Evolutionary conservation across 2,888 invertebrate species (phyloP).

Genomic region (Oxyteleia sp.): DNA sequence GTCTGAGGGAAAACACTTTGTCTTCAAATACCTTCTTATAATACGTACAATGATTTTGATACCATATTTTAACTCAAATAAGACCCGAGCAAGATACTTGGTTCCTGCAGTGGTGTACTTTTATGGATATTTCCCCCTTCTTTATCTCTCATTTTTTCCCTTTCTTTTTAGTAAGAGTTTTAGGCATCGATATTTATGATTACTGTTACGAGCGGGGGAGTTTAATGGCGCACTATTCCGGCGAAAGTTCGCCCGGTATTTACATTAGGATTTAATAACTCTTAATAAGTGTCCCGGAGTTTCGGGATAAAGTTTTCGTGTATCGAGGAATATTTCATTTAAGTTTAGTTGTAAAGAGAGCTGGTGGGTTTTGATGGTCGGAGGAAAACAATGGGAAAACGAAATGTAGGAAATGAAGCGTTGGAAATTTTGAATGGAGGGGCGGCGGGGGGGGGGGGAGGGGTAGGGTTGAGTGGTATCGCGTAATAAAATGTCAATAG

Average conservation of each 20-base stretch:
- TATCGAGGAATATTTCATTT: slow-evolving; percentile 55
- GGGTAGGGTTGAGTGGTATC: too few species aligned
- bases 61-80: background rate
- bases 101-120: background rate
- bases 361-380: background rate
- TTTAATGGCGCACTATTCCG: slow-evolving; percentile 44
- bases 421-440: too few species aligned
- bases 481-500: too few species aligned
- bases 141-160: background rate
- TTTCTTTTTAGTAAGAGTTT: slow-evolving; percentile 10
- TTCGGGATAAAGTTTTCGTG: slow-evolving; percentile 46
- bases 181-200: slow-evolving; percentile 64
- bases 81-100: background rate
- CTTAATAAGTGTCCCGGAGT: slow-evolving; percentile 60
- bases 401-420: too few species aligned
- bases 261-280: slow-evolving; percentile 67
- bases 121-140: background rate
- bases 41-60: background rate
- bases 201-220: slow-evolving; percentile 55
- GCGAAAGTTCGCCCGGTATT: slow-evolving; percentile 50
- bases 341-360: slow-evolving; percentile 43
- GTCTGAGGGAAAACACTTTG: background rate
- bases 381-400: slow-evolving; percentile 38
- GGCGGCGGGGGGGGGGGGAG: too few species aligned
- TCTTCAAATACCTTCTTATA: background rate